phyloP scores from a whole-genome alignment of 2,888 invertebrate species.

The Notocelia uddmanniana region DNA sequence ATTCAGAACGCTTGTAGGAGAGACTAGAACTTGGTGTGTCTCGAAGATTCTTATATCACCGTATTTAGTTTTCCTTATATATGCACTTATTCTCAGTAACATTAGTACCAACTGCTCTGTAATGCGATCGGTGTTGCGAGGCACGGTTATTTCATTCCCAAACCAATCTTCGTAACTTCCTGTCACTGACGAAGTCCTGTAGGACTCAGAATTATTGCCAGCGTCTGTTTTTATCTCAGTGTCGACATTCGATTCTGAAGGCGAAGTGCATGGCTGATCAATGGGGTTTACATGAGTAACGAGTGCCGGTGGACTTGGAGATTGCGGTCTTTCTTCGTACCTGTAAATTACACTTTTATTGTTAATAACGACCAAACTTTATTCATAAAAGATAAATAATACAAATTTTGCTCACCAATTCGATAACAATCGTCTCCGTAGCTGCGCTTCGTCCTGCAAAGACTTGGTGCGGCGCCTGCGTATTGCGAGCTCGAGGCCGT shows the following conservation, averaged over 20 bases:
- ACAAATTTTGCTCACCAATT: slow-evolving; percentile 64
- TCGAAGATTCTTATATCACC: slow-evolving; percentile 53
- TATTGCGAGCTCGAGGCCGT: slow-evolving; percentile 77
- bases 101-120: slow-evolving; percentile 77
- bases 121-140: slow-evolving; percentile 75
- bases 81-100: slow-evolving; percentile 72
- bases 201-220: background rate
- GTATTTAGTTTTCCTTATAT: slow-evolving; percentile 59
- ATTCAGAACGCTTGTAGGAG: slow-evolving; percentile 34
- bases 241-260: background rate
- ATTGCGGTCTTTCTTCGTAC: slow-evolving; percentile 19
- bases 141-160: slow-evolving; percentile 68
- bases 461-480: slow-evolving; percentile 80
- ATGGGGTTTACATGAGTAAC: background rate
- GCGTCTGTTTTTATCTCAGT: slow-evolving; percentile 6
- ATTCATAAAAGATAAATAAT: background rate
- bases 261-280: background rate
- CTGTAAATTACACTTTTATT: background rate
- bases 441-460: slow-evolving; percentile 71
- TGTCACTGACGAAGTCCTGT: slow-evolving; percentile 40
- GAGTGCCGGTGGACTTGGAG: slow-evolving; percentile 5
- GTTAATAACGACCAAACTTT: background rate
- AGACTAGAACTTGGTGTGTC: slow-evolving; percentile 51
- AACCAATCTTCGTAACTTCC: slow-evolving; percentile 72
- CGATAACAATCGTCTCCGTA: slow-evolving; percentile 71